phyloP scores from a whole-genome alignment of 1,140 invertebrate genomes.

The Choristoneura fumiferana region DNA sequence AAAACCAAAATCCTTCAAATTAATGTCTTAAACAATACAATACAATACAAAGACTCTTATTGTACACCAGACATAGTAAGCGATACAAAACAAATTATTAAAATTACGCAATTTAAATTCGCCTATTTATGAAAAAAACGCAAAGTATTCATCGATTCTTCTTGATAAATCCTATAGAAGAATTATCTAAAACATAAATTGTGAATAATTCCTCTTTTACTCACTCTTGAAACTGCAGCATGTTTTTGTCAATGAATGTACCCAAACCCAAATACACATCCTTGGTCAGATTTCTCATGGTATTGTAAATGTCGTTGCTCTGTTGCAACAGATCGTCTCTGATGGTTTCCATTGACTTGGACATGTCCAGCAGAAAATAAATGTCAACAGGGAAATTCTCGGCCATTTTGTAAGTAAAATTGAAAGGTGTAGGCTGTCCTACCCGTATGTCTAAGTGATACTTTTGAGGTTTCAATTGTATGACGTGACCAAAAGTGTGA shows the following conservation, averaged over 20 bases:
- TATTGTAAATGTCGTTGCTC: background rate
- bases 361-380: background rate
- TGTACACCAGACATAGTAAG: too few species aligned
- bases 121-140: too few species aligned
- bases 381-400: constrained; percentile 6
- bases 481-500: background rate
- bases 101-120: too few species aligned
- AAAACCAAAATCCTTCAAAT: too few species aligned
- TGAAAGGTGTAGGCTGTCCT: background rate
- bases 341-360: background rate
- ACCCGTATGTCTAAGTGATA: background rate
- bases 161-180: too few species aligned
- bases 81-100: too few species aligned
- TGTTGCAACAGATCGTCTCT: background rate
- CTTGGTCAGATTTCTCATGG: background rate
- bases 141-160: too few species aligned
- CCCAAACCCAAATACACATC: background rate
- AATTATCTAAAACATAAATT: too few species aligned
- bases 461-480: background rate
- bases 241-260: background rate
- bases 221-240: constrained; percentile 1
- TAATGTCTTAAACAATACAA: too few species aligned
- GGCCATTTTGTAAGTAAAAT: background rate
- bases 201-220: too few species aligned
- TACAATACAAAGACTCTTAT: too few species aligned